Conservation (phyloP, 2,113 vertebrate genomes). For the Zosterops hypoxanthus region DNA sequence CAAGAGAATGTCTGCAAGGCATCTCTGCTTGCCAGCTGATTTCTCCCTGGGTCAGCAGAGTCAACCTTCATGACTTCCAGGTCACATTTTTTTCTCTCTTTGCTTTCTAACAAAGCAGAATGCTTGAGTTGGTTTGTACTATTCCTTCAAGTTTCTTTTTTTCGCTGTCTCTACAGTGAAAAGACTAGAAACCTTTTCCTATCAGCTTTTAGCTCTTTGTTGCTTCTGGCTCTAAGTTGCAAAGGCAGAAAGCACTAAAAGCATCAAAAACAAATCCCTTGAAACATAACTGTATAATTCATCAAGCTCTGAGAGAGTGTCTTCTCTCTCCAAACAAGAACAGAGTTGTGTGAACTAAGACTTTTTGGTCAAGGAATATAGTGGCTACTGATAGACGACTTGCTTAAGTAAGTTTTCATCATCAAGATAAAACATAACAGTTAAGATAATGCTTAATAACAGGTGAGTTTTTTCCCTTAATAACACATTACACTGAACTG, state of each 20-base stretch:
- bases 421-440: neutral
- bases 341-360: neutral
- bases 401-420: neutral
- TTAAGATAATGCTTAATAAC: neutral
- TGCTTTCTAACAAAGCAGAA: slow-evolving; percentile 1
- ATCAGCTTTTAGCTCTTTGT: neutral
- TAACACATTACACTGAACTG: neutral
- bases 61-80: neutral
- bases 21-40: neutral
- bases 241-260: neutral
- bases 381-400: neutral
- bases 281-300: neutral
- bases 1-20: neutral
- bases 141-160: neutral
- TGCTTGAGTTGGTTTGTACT: neutral
- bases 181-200: neutral
- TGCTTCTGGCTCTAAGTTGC: neutral
- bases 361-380: neutral
- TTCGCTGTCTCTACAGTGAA: neutral
- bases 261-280: neutral
- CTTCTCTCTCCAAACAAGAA: neutral
- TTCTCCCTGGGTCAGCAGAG: neutral
- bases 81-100: neutral
- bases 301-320: neutral
- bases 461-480: fast-evolving